phyloP scores from a whole-genome alignment of 2,888 invertebrate species.

The Drosophila eohydei region DNA sequence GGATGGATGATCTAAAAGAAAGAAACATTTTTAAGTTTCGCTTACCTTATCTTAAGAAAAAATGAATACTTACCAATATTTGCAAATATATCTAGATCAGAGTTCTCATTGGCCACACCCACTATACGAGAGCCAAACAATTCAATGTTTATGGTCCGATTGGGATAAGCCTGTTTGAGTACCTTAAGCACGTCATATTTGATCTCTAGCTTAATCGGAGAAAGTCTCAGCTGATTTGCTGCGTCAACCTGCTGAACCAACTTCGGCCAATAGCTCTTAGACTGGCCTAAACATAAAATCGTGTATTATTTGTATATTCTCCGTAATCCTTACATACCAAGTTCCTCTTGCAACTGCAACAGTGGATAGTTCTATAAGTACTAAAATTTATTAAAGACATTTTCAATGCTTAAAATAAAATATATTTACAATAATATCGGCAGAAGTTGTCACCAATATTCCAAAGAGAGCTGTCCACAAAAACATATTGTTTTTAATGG shows the following conservation, averaged over 20 bases:
- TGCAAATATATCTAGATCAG: background rate
- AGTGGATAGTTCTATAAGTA: background rate
- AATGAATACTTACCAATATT: background rate
- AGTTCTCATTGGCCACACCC: background rate
- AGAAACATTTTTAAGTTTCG: background rate
- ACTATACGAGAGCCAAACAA: background rate
- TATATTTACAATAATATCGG: background rate
- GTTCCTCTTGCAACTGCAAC: constrained; percentile 1
- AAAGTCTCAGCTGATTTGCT: background rate
- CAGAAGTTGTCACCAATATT: background rate
- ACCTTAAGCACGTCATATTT: background rate
- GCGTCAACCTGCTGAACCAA: background rate
- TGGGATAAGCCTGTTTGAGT: background rate
- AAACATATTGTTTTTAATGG: background rate
- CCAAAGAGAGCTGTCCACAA: background rate
- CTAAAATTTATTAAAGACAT: background rate
- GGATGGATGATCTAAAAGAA: background rate
- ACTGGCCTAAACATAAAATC: background rate
- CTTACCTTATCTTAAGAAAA: too few relatives aligned
- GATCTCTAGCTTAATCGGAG: background rate
- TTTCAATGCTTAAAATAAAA: too few relatives aligned
- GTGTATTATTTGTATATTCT: background rate
- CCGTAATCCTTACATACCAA: background rate
- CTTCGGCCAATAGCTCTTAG: background rate
- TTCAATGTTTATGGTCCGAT: background rate